Percentiles rank a stretch among this genome's conserved stretches.
These are phyloP conservation scores for Sebastes oblongus DNA, from an alignment of 2,797 vertebrate genomes.

Conservation along the genomic window DNA sequence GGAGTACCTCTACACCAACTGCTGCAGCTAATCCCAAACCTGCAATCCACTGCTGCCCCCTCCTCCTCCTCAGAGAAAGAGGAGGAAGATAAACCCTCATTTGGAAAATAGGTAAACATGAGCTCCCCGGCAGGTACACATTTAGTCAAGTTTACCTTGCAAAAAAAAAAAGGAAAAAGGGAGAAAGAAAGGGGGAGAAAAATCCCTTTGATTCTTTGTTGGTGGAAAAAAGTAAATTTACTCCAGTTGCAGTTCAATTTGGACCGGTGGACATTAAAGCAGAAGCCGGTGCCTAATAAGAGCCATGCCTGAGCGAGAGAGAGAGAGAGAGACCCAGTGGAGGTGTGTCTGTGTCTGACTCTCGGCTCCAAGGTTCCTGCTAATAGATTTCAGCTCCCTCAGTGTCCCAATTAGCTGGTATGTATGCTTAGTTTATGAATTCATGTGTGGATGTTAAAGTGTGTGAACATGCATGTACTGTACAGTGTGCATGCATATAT, in stretches of 20 bases:
- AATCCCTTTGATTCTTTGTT: constrained; percentile 81
- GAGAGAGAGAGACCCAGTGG: constrained; percentile 51
- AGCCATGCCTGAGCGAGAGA: constrained; percentile 78
- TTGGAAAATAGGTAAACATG: constrained; percentile 72
- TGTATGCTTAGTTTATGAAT: constrained; percentile 67
- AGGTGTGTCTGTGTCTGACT: constrained; percentile 77
- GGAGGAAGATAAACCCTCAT: constrained; percentile 46
- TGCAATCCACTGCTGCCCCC: not conserved
- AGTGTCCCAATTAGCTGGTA: constrained; percentile 80
- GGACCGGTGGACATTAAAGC: constrained; percentile 84
- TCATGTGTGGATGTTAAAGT: constrained; percentile 58
- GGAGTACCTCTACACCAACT: not conserved
- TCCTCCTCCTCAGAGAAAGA: constrained; percentile 3
- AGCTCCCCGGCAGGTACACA: constrained; percentile 62
- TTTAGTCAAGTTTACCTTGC: constrained; percentile 64
- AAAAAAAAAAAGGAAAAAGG: constrained; percentile 28
- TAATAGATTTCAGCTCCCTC: constrained; percentile 85
- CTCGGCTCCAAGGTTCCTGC: constrained; percentile 72
- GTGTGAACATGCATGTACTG: constrained; percentile 41
- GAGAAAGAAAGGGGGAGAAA: constrained; percentile 31
- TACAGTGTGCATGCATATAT: not conserved
- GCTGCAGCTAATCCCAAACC: constrained; percentile 12
- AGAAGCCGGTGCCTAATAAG: constrained; percentile 83
- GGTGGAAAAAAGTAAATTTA: constrained; percentile 80
- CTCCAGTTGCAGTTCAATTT: constrained; percentile 83